Percentiles rank a stretch among this genome's conserved stretches.
Conservation (phyloP, 2,888 invertebrate genomes). For the Eupsilia transversa region DNA sequence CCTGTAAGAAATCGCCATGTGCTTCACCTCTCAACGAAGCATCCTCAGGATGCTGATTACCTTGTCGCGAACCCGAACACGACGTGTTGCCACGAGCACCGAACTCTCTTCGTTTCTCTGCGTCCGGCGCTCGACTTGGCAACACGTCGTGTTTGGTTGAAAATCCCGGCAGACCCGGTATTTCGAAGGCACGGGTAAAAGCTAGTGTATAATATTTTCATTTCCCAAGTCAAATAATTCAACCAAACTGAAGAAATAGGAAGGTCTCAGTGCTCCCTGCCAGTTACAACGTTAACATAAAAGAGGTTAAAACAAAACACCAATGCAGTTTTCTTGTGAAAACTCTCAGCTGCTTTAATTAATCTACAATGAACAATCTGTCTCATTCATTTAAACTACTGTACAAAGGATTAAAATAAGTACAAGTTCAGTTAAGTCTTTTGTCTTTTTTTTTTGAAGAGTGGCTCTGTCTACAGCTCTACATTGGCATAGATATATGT, state of each 20-base stretch:
- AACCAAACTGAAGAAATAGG: too few species aligned
- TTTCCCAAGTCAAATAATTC: neutral
- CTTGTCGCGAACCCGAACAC: too few species aligned
- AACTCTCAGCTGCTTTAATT: constrained; percentile 31
- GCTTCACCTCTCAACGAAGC: too few species aligned
- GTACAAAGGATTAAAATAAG: constrained; percentile 37
- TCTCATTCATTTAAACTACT: constrained; percentile 43
- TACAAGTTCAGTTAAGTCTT: constrained; percentile 20
- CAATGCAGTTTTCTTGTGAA: constrained; percentile 11
- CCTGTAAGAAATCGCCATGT: too few species aligned
- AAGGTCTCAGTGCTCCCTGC: neutral
- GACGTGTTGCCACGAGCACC: too few species aligned
- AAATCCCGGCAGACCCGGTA: too few species aligned
- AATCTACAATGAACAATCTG: constrained; percentile 44
- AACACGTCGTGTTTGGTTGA: too few species aligned
- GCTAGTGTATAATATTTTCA: neutral
- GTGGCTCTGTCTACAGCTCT: neutral
- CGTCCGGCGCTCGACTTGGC: too few species aligned
- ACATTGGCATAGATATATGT: constrained; percentile 29
- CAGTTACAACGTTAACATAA: constrained; percentile 3
- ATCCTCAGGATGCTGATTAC: too few species aligned
- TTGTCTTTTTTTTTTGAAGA: neutral
- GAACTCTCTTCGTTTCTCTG: too few species aligned
- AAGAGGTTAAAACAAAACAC: constrained; percentile 11
- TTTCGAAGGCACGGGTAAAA: too few species aligned